Conservation (phyloP, 2,113 vertebrate species). For the Sebastes fasciatus region DNA sequence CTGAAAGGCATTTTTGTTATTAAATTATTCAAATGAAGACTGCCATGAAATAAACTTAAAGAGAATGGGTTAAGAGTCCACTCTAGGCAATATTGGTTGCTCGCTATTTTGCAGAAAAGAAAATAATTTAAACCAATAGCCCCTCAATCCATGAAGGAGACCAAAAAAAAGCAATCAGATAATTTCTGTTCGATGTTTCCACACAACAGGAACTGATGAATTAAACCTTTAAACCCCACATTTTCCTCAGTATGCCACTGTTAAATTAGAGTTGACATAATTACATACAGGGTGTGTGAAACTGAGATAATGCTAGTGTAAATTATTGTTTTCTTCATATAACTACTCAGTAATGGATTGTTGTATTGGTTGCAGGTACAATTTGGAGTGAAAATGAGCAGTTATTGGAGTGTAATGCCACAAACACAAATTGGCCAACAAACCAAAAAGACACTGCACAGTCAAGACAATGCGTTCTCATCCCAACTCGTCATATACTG, state of each 20-base stretch:
- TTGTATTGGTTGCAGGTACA: background rate
- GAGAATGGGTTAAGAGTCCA: constrained; percentile 53
- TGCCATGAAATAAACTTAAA: constrained; percentile 54
- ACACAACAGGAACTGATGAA: constrained; percentile 2
- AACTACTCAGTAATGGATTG: background rate
- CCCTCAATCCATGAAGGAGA: constrained; percentile 19
- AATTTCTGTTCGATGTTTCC: background rate
- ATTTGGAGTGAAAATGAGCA: background rate
- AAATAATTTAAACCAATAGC: constrained; percentile 40
- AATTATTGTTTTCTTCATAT: background rate
- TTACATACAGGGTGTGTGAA: background rate
- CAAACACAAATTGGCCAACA: background rate
- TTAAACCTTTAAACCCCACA: constrained; percentile 9
- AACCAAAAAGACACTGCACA: background rate
- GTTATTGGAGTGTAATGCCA: background rate
- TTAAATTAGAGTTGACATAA: background rate
- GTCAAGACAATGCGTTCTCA: background rate
- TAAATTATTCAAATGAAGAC: constrained; percentile 77
- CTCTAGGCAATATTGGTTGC: constrained; percentile 38
- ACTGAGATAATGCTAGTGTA: background rate
- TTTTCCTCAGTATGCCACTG: constrained; percentile 14
- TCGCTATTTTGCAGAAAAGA: background rate
- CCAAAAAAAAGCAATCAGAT: background rate
- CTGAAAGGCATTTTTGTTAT: constrained; percentile 74
- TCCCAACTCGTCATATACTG: no score